Base-by-base conservation (phyloP, 2,888 invertebrate genomes). In the Cerastoderma edule region DNA sequence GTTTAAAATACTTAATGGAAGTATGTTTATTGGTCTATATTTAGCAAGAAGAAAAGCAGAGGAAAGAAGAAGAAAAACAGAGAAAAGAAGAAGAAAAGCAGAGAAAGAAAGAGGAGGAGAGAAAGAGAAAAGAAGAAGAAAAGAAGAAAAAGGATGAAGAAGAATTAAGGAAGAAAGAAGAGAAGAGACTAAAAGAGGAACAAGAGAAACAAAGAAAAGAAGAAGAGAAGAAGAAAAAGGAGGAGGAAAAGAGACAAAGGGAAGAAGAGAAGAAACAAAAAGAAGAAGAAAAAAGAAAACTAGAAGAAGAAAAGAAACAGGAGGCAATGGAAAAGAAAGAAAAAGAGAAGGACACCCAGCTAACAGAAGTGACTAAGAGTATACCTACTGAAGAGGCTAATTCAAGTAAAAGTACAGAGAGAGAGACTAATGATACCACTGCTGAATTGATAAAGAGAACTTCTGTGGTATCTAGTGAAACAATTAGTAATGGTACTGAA, bases 21-120 rank as follows among this genome's bases (percentile, higher is more conserved):
- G n/a, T n/a, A n/a, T n/a, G n/a, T 50, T 1, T 30, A 30, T 16
- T 30, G 5, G 16, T 28, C 35, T 27, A 60, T 54, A 33, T 67
- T 48, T 30, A 81, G 73, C 71, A 73, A 76, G 74, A 76, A 73
- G 80, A 75, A 73, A 73, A 80, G 24, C 73, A 57, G 66, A 72
- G 50, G 54, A 80, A 77, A 66, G 76, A 83, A 69, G 83, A 85
- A 73, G 75, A 75, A 73, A 73, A 80, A 28, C 73, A 57, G 66
- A 72, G 50, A 56, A 80, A 77, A 66, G 76, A 83, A 69, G 83
- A 85, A 73, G 75, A 86, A 65, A 66, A 75, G 67, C 81, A 67
- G 77, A 80, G 66, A 50, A 72, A 67, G 68, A 73, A 63, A 46
- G 69, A 69, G 33, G 69, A 69, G 30, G 63, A 69, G 28, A 69